phyloP scores from a whole-genome alignment of 2,113 vertebrate species.

The Grantiella picta region DNA sequence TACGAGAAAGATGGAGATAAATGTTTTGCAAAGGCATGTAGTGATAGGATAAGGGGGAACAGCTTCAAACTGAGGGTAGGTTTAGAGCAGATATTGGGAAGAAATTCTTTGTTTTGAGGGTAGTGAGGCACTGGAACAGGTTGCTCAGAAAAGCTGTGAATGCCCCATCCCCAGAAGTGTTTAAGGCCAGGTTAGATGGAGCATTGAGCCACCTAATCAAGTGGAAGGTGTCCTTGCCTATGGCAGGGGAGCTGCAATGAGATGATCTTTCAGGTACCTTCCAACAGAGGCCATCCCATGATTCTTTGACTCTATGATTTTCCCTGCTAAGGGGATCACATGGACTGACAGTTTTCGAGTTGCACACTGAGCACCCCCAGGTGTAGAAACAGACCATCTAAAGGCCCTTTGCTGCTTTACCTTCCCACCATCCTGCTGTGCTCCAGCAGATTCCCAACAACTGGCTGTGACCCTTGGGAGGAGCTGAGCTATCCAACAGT shows the following conservation, averaged over 20 bases:
- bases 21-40: neutral
- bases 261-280: neutral
- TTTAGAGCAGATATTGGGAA: neutral
- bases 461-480: fast-evolving
- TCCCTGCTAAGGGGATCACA: neutral
- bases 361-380: fast-evolving
- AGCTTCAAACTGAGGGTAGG: neutral
- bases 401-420: neutral
- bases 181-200: neutral
- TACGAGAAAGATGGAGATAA: neutral
- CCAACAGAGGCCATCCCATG: neutral
- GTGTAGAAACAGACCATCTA: neutral
- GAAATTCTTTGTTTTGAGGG: neutral
- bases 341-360: neutral
- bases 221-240: neutral
- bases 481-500: neutral
- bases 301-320: neutral
- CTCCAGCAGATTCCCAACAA: neutral
- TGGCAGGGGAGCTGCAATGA: neutral
- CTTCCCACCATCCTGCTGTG: fast-evolving
- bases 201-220: neutral
- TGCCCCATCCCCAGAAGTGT: neutral
- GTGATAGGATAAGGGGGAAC: neutral
- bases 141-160: neutral
- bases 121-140: neutral